Base-by-base conservation (phyloP, 2,113 vertebrate genomes). In the Paramormyrops kingsleyae region DNA sequence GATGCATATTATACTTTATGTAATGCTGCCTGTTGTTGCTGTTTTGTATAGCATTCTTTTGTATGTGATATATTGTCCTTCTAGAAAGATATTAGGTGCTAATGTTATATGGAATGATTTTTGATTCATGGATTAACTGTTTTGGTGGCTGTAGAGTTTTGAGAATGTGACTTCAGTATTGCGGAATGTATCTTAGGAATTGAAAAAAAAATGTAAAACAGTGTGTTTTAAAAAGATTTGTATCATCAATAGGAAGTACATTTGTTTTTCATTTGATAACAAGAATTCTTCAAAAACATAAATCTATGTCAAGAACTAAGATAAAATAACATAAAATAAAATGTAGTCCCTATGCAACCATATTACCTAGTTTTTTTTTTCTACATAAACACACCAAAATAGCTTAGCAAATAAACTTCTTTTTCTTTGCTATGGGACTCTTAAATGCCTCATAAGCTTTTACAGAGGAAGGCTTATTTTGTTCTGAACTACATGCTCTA, bases 191-290 rank as follows among this genome's bases (percentile, higher is more conserved):
- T 31, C 62, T 66, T 12, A 66, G 10, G 0, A 66, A 66, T 27
- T 84, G 46, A 84, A 84, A 84, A 42, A 31, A 47, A 84, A 46
- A 84, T 70, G 10, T 31, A 24, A 84, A 47, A 12, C 27, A 87
- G 10, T 31, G 13, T 83, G 24, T 87, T 87, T 35, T 53, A 7
- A 47, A 84, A 84, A 87, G 47, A 87, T 87, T 52, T 87, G 8
- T 53, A 86, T 86, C 84, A 35, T 87, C 17, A 83, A 19, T 83
- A 77, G 49, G 50, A 83, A 83, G 39, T 27, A 56, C 50, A 53
- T 39, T 83, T 83, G 56, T 46, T 59, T 89, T 84, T 47, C 44
- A 62, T 83, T 85, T 84, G 89, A 84, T 56, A 89, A 83, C 27
- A 77, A 80, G 52, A 84, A 56, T 17, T 17, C 50, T 85, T 66